Percentiles rank a stretch among this genome's conserved stretches.
Evolutionary conservation across 2,113 vertebrate species (phyloP).

Genomic region (Poecile atricapillus): DNA sequence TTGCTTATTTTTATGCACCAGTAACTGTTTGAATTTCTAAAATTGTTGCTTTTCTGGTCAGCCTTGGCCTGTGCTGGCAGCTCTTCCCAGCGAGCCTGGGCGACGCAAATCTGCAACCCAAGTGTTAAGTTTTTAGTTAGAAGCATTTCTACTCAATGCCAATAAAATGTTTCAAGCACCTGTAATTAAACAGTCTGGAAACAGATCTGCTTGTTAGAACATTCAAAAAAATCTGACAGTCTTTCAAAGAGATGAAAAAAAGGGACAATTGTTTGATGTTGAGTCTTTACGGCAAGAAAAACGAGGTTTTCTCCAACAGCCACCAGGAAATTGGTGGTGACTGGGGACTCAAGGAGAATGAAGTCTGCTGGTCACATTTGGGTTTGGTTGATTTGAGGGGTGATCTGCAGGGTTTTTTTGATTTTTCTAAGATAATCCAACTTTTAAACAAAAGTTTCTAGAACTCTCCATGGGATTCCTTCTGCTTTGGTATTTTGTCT

Average conservation of each 20-base stretch:
- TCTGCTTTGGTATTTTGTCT: constrained; percentile 56
- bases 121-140: neutral
- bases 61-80: neutral
- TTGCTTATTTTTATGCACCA: neutral
- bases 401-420: neutral
- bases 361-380: neutral
- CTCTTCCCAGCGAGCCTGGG: neutral
- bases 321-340: neutral
- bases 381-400: neutral
- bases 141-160: neutral
- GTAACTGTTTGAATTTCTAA: neutral
- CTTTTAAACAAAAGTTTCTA: neutral
- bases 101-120: neutral
- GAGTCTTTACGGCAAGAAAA: neutral
- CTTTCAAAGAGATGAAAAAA: neutral
- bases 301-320: neutral
- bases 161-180: constrained; percentile 22
- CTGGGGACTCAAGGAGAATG: neutral
- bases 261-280: neutral
- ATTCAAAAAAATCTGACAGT: constrained; percentile 3
- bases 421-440: neutral
- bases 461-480: neutral
- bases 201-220: neutral
- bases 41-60: neutral
- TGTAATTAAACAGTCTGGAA: constrained; percentile 44